A percentile compares a stretch with the other conserved stretches of the same genome.
These are phyloP conservation scores for Cephalopachus bancanus DNA, from an alignment of 2,797 vertebrate species.

Conservation along the genomic window DNA sequence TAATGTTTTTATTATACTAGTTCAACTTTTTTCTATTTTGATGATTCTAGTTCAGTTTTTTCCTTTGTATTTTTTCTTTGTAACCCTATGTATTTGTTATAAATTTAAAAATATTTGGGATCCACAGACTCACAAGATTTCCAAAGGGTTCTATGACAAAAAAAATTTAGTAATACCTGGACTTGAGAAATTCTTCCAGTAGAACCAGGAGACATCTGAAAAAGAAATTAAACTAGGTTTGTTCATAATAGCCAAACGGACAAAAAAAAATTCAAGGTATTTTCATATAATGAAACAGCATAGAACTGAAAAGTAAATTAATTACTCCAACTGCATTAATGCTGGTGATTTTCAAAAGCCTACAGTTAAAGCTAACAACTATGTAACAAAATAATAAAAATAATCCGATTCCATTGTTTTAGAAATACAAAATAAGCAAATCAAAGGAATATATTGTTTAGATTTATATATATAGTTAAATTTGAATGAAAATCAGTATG, in stretches of 20 bases:
- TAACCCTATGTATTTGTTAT: neutral
- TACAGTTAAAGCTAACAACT: neutral
- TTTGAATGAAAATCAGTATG: neutral
- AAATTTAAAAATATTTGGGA: neutral
- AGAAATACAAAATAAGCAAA: slow-evolving; percentile 17
- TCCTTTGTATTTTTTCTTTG: slow-evolving; percentile 25
- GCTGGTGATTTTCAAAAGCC: neutral
- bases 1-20: neutral
- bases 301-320: neutral
- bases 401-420: neutral
- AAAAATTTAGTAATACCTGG: neutral
- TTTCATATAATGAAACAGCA: neutral
- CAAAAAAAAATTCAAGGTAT: neutral
- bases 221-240: neutral
- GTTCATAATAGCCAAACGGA: neutral
- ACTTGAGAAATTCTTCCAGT: neutral
- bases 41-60: neutral
- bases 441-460: neutral
- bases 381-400: neutral
- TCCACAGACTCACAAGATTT: neutral
- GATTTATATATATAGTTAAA: neutral
- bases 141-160: neutral
- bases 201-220: neutral
- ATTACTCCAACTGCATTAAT: neutral
- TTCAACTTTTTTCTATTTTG: neutral